A percentile compares a stretch with the other conserved stretches of the same genome.
These are phyloP conservation scores for Diprion similis DNA, from an alignment of 1,140 invertebrate species.

Conservation along the genomic window DNA sequence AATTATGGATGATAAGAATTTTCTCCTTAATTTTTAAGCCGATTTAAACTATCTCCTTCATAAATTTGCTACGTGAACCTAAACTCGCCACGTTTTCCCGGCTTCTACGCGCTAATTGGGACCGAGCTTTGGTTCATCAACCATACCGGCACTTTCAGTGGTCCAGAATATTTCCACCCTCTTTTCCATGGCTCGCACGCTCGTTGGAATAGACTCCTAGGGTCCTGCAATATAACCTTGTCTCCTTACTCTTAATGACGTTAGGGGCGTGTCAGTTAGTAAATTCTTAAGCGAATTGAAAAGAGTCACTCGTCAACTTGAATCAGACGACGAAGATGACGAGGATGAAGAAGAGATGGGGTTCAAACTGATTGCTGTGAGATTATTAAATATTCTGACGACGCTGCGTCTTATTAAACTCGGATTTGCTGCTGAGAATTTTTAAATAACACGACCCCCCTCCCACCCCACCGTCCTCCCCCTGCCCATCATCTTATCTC, in stretches of 20 bases:
- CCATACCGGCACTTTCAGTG: too few relatives aligned
- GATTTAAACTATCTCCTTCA: not conserved
- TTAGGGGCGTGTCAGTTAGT: not conserved
- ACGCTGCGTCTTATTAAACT: not conserved
- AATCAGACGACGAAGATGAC: too few relatives aligned
- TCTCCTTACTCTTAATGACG: not conserved
- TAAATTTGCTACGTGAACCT: not conserved
- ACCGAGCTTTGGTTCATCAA: not conserved
- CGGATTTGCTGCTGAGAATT: not conserved
- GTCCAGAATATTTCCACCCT: too few relatives aligned
- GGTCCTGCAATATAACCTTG: too few relatives aligned
- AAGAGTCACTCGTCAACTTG: not conserved
- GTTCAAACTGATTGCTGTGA: not conserved
- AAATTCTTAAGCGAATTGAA: not conserved
- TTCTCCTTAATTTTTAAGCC: not conserved
- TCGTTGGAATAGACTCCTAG: too few relatives aligned
- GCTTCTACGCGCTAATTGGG: not conserved
- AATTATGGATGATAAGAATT: too few relatives aligned
- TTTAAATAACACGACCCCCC: not conserved
- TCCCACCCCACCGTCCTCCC: too few relatives aligned
- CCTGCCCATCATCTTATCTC: not conserved
- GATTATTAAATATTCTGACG: constrained; percentile 2
- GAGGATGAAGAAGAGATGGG: not conserved
- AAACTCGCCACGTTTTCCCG: not conserved
- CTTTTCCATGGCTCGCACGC: too few relatives aligned